Conservation (phyloP, 2,113 vertebrate genomes). For the Phyllostomus hastatus region DNA sequence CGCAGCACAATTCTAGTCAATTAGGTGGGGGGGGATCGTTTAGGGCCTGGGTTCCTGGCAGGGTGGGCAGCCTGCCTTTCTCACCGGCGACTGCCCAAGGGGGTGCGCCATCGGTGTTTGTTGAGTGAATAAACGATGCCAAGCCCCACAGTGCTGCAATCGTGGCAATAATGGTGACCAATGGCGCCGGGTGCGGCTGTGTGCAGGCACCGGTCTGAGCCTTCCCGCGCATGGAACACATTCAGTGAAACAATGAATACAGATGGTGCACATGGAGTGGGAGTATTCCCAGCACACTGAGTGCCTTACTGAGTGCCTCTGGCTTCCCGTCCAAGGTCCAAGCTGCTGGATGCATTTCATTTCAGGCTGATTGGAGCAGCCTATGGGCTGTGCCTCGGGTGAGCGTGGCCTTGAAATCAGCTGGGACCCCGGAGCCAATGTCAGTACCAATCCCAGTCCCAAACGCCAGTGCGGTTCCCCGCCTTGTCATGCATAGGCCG, state of each 20-base stretch:
- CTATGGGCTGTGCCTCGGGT: neutral
- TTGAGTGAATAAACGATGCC: neutral
- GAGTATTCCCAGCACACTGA: accelerated
- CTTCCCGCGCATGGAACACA: accelerated
- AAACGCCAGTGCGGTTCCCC: accelerated
- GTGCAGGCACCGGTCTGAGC: neutral
- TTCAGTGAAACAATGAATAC: accelerated
- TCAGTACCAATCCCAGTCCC: accelerated
- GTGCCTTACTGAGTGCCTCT: no score
- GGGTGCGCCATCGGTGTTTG: neutral
- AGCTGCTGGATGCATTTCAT: neutral
- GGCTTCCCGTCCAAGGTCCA: neutral
- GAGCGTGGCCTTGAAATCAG: neutral
- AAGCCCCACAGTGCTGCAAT: accelerated
- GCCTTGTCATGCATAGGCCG: no score
- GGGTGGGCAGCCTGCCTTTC: neutral
- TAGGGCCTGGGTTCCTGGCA: neutral
- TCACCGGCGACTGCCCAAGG: neutral
- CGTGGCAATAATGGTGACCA: neutral
- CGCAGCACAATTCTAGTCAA: neutral
- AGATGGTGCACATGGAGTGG: accelerated
- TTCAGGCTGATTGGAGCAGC: neutral
- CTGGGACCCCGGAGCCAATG: accelerated
- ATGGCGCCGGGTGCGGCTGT: accelerated
- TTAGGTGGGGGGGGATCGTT: no score